A percentile compares a stretch with the other conserved stretches of the same genome.
Evolutionary conservation across 2,797 vertebrate genomes (phyloP).

Genomic region (Cheirogaleus major): DNA sequence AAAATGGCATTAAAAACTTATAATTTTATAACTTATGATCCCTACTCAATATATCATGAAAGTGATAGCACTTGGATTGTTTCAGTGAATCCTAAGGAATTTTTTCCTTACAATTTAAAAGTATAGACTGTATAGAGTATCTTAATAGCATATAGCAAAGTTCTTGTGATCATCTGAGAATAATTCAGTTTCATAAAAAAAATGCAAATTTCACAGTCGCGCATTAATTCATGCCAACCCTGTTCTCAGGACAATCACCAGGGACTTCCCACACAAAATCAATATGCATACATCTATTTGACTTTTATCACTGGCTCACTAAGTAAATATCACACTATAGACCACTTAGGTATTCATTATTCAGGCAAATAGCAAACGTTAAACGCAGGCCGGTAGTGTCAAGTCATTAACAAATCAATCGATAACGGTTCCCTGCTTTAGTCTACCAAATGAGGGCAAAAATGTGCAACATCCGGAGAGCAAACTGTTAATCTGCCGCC

Average conservation of each 20-base stretch:
- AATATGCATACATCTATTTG: constrained; percentile 66
- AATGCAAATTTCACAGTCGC: constrained; percentile 40
- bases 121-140: constrained; percentile 31
- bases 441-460: constrained; percentile 12
- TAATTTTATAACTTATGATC: not conserved
- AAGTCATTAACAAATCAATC: constrained; percentile 65
- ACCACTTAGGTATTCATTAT: constrained; percentile 60
- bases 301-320: constrained; percentile 55
- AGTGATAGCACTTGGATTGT: not conserved
- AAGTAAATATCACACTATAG: constrained; percentile 69
- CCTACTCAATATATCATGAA: not conserved
- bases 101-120: constrained; percentile 54
- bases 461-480: constrained; percentile 4
- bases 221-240: constrained; percentile 55
- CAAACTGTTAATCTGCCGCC: constrained; percentile 54
- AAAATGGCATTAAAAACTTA: not conserved
- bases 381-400: constrained; percentile 54
- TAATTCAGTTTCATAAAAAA: not conserved
- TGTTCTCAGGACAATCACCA: constrained; percentile 39
- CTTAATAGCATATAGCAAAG: constrained; percentile 57
- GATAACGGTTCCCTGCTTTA: not conserved
- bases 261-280: constrained; percentile 57
- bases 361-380: constrained; percentile 57
- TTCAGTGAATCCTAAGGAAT: not conserved
- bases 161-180: constrained; percentile 44